Evolutionary conservation across 2,888 invertebrate genomes (phyloP).

Genomic region (Trisateles emortualis): DNA sequence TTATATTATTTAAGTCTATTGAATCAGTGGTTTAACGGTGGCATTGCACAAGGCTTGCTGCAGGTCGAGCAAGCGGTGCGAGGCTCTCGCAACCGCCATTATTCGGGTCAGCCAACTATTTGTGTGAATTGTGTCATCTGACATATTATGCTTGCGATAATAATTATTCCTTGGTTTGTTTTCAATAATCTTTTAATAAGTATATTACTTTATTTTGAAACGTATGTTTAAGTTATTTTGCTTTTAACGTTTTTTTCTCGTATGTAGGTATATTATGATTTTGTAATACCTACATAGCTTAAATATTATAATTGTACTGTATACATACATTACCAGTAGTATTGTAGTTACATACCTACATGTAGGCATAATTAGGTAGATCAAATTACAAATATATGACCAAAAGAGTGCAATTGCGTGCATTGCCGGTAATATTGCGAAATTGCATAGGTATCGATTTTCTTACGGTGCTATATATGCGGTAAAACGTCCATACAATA

Average conservation of each 20-base stretch:
- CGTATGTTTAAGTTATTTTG: background rate
- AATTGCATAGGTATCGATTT: background rate
- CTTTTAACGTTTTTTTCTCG: background rate
- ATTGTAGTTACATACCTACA: background rate
- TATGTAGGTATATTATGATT: background rate
- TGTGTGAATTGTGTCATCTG: conserved; percentile 86
- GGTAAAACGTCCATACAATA: background rate
- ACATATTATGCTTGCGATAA: conserved; percentile 70
- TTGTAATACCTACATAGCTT: background rate
- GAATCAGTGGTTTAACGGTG: conserved; percentile 55
- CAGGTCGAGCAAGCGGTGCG: conserved; percentile 76
- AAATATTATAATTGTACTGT: background rate
- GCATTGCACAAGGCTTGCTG: conserved; percentile 82
- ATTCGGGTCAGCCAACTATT: conserved; percentile 84
- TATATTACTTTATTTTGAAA: background rate
- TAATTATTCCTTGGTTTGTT: conserved; percentile 58
- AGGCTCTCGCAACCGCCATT: conserved; percentile 80
- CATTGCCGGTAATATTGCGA: background rate
- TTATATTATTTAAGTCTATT: conserved; percentile 31
- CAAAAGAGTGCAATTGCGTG: conserved; percentile 4
- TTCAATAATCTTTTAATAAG: conserved; percentile 29
- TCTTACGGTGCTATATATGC: background rate
- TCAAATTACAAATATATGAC: background rate
- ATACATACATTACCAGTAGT: background rate
- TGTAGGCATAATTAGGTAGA: background rate